Base-by-base conservation (phyloP, 2,888 invertebrate species). In the Andrena bicolor region DNA sequence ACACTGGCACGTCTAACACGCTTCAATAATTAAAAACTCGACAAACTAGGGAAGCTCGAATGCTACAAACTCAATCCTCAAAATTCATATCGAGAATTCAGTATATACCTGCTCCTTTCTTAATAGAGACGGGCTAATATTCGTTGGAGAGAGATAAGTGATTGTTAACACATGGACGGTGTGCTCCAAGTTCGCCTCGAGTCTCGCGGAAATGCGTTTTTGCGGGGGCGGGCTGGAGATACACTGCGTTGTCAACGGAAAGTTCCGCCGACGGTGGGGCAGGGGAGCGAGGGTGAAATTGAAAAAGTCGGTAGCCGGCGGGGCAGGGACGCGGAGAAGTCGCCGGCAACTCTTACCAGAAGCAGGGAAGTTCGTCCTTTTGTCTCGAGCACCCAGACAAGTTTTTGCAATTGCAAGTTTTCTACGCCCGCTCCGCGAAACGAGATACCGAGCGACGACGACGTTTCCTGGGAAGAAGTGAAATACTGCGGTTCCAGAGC, bases 361-460 rank as follows among this genome's bases (percentile, higher is more conserved):
- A 69, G 75, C 77, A 32, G 66, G 77, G 82, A 88, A 87, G 81
- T 88, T 88, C 23, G 61, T 80, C 71, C 83, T 87, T 88, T 88
- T 88, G 83, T 88, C 86, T 80, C 74, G 76, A 77, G 81, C 79
- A 86, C 86, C 56, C 88, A 91, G 90, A 91, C 91, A 90, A 90
- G 89, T 91, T 91, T 90, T 91, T 91, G 88, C 90, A 85, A 90
- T 90, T 83, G 89, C 87, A 89, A 91, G 86, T 91, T 90, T 89
- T 83, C 88, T 78, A 80, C 78, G 78, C 68, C 61, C 76, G 68
- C 60, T 58, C 58, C 69, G 65, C 81, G 56, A 78, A 84, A 85
- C 80, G 75, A 85, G 84, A 88, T 84, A 86, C 86, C 85, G 82
- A 80, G 76, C 83, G 76, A 81, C 69, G 74, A 82, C 86, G 75